phyloP scores from a whole-genome alignment of 2,888 invertebrate genomes.

The Euzetes globulus region DNA sequence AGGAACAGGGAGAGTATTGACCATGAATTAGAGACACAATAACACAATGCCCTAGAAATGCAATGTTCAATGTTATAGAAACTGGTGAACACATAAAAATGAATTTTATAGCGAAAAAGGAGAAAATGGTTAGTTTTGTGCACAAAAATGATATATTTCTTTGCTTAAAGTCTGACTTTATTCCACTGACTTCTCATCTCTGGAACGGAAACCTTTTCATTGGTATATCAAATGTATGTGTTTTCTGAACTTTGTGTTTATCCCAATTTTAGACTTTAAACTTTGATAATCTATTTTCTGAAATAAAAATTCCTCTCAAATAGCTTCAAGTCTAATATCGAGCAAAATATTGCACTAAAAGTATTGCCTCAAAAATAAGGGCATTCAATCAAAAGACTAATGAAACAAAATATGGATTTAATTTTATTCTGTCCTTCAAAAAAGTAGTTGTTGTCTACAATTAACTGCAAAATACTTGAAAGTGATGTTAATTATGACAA shows the following conservation, averaged over 20 bases:
- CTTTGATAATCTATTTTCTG: no score
- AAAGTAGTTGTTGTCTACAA: not conserved
- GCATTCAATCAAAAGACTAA: no score
- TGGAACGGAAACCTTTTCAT: not conserved
- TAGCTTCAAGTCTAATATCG: no score
- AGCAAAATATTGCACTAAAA: no score
- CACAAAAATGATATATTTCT: slow-evolving; percentile 7
- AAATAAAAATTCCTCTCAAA: no score
- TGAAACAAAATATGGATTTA: no score
- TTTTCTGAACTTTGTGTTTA: not conserved
- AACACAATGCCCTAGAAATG: slow-evolving; percentile 1
- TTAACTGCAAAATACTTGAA: not conserved
- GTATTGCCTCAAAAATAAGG: no score
- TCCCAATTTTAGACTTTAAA: no score
- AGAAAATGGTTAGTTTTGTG: not conserved
- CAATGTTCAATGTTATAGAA: not conserved
- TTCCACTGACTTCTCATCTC: not conserved
- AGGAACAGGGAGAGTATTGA: not conserved
- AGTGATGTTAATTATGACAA: not conserved
- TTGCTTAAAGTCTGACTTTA: not conserved
- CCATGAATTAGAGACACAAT: slow-evolving; percentile 16
- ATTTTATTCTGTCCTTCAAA: no score
- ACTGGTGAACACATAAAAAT: not conserved
- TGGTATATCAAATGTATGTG: not conserved
- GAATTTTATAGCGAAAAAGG: not conserved